These are phyloP conservation scores for Cephus rjabovi DNA, from an alignment of 2,888 invertebrate genomes.

Conservation along the genomic window DNA sequence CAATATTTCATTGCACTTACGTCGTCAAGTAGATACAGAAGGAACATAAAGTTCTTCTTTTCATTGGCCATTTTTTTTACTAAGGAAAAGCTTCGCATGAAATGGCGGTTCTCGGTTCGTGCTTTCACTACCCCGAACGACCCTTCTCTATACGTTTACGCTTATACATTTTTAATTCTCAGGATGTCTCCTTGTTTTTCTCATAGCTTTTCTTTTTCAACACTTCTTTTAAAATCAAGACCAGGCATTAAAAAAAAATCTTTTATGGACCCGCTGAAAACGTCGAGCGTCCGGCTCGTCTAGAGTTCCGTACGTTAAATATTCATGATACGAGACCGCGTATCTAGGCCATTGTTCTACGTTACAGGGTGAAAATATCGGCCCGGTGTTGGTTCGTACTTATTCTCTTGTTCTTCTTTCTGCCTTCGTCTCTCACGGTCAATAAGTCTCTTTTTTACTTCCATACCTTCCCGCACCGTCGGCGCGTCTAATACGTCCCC, in stretches of 20 bases:
- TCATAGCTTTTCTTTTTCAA: background rate
- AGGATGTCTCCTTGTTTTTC: background rate
- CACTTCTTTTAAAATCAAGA: background rate
- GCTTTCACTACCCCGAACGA: too few species aligned
- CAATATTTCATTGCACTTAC: background rate
- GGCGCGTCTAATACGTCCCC: background rate
- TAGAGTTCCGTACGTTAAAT: constrained; percentile 42
- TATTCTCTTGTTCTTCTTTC: constrained; percentile 13
- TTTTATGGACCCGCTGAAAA: background rate
- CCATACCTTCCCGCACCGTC: constrained; percentile 17
- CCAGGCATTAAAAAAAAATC: background rate
- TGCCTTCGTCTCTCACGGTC: constrained; percentile 11
- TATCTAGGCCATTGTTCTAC: constrained; percentile 50
- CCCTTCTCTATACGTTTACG: background rate
- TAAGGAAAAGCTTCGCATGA: too few species aligned
- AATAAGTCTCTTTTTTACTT: constrained; percentile 1
- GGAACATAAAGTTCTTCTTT: background rate
- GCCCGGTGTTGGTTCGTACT: constrained; percentile 15
- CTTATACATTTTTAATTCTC: background rate
- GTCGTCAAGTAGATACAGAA: background rate
- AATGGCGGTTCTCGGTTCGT: too few species aligned
- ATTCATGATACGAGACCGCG: constrained; percentile 51
- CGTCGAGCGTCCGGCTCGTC: background rate
- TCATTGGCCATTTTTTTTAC: too few species aligned
- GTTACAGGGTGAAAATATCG: constrained; percentile 37